Percentiles rank a stretch among this genome's conserved stretches.
phyloP scores from a whole-genome alignment of 1,140 invertebrate genomes.

The Drosophila azteca region DNA sequence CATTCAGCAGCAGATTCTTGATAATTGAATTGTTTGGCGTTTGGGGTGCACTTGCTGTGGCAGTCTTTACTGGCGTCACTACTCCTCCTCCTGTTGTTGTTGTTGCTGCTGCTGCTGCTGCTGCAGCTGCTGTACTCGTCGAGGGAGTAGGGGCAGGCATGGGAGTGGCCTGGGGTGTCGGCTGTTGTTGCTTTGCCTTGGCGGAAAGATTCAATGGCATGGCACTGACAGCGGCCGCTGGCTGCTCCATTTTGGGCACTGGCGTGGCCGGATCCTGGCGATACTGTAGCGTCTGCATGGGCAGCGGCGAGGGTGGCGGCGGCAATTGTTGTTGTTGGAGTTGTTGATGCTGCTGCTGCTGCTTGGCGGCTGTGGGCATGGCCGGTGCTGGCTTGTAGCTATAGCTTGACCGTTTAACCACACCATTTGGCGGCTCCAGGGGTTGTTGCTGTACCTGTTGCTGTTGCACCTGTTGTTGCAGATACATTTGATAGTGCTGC shows the following conservation, averaged over 20 bases:
- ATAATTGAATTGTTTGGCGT: conserved; percentile 89
- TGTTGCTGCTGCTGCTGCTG: neutral
- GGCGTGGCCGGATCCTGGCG: conserved; percentile 62
- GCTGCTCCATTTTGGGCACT: conserved; percentile 55
- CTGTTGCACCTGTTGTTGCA: conserved; percentile 46
- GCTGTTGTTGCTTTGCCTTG: conserved; percentile 25
- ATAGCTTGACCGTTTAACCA: conserved; percentile 46
- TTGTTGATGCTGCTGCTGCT: conserved; percentile 8
- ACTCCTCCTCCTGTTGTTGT: neutral
- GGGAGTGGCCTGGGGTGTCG: no score
- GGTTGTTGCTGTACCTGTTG: conserved; percentile 39
- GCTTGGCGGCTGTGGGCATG: conserved; percentile 7
- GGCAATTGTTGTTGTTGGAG: conserved; percentile 42
- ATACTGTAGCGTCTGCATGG: conserved; percentile 62
- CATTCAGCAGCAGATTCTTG: conserved; percentile 92
- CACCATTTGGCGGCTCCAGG: conserved; percentile 57
- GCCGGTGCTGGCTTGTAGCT: conserved; percentile 33
- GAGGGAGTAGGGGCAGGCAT: no score
- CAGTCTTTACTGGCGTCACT: neutral
- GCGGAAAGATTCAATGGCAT: conserved; percentile 51
- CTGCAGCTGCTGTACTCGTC: conserved; percentile 41
- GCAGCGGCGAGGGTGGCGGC: conserved; percentile 44
- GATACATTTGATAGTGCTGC: conserved; percentile 42
- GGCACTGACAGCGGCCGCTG: conserved; percentile 18
- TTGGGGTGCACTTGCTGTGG: conserved; percentile 17